Evolutionary conservation across 2,113 vertebrate species (phyloP).

Genomic region (Saccopteryx leptura): DNA sequence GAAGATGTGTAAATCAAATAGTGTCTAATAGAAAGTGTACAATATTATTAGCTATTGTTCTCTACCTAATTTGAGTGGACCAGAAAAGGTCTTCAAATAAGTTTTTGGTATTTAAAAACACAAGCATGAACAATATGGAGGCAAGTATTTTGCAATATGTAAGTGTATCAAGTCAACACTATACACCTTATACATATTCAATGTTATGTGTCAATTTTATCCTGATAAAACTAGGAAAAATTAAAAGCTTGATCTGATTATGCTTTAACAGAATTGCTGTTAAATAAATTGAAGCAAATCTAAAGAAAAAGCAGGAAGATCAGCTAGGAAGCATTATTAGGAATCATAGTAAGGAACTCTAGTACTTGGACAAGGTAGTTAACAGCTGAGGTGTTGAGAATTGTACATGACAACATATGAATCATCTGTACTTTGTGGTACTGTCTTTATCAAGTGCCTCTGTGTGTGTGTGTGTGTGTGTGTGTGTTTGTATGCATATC

Average conservation of each 20-base stretch:
- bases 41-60: constrained; percentile 37
- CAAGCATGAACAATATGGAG: neutral
- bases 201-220: neutral
- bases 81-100: neutral
- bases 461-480: neutral
- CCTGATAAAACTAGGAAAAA: neutral
- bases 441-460: neutral
- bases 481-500: neutral
- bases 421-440: neutral
- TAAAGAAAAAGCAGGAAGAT: neutral
- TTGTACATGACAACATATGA: neutral
- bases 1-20: neutral
- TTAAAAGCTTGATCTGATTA: neutral
- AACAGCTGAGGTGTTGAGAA: neutral
- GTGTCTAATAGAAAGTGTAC: neutral
- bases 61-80: neutral
- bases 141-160: neutral
- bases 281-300: neutral
- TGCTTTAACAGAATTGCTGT: neutral
- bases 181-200: neutral
- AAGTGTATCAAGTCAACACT: neutral
- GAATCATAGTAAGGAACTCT: neutral
- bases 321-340: neutral
- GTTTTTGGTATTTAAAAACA: neutral
- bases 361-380: neutral